phyloP scores from a whole-genome alignment of 2,113 vertebrate species.

The Otolemur garnettii region DNA sequence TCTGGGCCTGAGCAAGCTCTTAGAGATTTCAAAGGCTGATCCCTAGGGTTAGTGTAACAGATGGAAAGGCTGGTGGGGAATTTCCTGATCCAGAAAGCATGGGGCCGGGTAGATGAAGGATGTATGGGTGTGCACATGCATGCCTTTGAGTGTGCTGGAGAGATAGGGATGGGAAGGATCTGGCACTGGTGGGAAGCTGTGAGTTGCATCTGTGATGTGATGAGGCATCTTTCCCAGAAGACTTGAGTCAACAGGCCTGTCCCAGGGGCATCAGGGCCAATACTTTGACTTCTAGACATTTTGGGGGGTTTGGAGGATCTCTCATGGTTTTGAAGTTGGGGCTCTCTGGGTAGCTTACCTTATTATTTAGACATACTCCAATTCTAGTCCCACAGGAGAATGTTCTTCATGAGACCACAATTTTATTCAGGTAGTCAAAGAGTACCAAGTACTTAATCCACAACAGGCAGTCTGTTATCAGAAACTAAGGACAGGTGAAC shows the following conservation, averaged over 20 bases:
- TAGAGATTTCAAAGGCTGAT: background rate
- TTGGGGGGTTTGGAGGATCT: background rate
- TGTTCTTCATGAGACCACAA: background rate
- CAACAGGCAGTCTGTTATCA: background rate
- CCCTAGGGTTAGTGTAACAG: background rate
- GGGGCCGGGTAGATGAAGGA: background rate
- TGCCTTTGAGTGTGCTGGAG: background rate
- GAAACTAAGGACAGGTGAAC: background rate
- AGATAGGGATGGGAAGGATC: background rate
- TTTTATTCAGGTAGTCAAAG: background rate
- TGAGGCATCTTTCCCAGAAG: background rate
- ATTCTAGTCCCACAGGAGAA: background rate
- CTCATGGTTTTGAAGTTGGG: background rate
- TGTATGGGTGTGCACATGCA: background rate
- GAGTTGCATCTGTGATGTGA: background rate
- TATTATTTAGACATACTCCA: background rate
- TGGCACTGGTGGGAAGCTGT: background rate
- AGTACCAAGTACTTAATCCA: background rate
- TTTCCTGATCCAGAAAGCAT: background rate
- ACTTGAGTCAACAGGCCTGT: background rate
- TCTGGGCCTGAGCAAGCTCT: background rate
- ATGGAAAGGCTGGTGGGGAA: background rate
- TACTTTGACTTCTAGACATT: background rate
- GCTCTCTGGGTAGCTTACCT: background rate
- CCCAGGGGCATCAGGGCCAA: no score